A percentile compares a stretch with the other conserved stretches of the same genome.
phyloP scores from a whole-genome alignment of 2,113 vertebrate genomes.

The Tauraco erythrolophus region DNA sequence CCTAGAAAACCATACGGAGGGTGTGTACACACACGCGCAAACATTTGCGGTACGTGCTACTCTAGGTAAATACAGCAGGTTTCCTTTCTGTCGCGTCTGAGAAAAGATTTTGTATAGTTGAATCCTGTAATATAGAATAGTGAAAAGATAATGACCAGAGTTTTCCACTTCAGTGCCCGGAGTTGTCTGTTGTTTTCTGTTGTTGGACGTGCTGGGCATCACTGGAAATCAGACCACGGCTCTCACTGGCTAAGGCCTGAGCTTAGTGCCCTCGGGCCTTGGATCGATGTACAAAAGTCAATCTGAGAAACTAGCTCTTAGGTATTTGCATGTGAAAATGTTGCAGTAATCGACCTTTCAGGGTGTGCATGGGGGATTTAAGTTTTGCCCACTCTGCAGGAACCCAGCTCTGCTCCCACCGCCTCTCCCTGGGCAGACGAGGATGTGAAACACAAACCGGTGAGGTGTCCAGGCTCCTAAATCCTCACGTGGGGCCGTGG shows the following conservation, averaged over 20 bases:
- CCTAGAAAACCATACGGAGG: neutral
- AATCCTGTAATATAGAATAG: neutral
- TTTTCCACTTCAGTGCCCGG: neutral
- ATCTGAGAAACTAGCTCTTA: neutral
- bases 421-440: neutral
- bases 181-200: neutral
- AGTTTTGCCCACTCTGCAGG: neutral
- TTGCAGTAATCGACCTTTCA: neutral
- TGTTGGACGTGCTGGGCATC: rapidly evolving
- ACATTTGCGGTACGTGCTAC: neutral
- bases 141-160: neutral
- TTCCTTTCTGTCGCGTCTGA: neutral
- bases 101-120: neutral
- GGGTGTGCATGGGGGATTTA: rapidly evolving
- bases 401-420: neutral
- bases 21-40: neutral
- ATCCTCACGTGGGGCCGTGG: neutral
- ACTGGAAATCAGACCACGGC: neutral
- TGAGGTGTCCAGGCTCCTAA: neutral
- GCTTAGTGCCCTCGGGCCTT: neutral
- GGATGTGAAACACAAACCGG: neutral
- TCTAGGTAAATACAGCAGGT: neutral
- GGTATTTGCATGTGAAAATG: neutral
- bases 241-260: neutral
- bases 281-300: neutral